phyloP scores from a whole-genome alignment of 2,888 invertebrate species.

The Catonia carolina region DNA sequence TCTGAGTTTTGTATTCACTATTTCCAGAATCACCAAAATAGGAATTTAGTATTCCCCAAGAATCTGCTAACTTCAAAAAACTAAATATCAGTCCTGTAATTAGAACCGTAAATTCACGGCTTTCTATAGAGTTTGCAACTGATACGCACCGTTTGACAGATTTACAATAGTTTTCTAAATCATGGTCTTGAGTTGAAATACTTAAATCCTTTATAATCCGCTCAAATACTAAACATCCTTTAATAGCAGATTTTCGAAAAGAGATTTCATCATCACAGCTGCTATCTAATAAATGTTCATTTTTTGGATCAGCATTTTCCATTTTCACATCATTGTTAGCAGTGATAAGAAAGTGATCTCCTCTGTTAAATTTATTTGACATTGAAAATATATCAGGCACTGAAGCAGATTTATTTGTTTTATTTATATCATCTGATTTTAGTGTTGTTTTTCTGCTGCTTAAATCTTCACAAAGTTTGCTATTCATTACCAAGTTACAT shows the following conservation, averaged over 20 bases:
- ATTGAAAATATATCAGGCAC: too few relatives aligned
- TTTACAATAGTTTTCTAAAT: slow-evolving; percentile 7
- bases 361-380: too few relatives aligned
- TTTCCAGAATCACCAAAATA: background rate
- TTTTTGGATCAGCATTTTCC: too few relatives aligned
- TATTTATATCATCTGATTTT: too few relatives aligned
- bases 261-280: slow-evolving; percentile 5
- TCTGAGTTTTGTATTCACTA: background rate
- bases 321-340: too few relatives aligned
- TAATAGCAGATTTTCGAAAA: slow-evolving; percentile 2
- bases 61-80: background rate
- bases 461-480: too few relatives aligned
- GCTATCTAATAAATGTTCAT: too few relatives aligned
- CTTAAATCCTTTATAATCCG: background rate
- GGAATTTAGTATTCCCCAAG: slow-evolving; percentile 1
- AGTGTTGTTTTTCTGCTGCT: too few relatives aligned
- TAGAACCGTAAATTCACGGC: background rate
- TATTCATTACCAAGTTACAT: too few relatives aligned
- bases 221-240: background rate
- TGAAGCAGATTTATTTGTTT: too few relatives aligned
- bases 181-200: background rate
- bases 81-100: background rate
- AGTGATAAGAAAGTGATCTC: too few relatives aligned
- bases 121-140: background rate
- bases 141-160: slow-evolving; percentile 3